phyloP scores from a whole-genome alignment of 2,797 vertebrate genomes.

The Zalophus californianus region DNA sequence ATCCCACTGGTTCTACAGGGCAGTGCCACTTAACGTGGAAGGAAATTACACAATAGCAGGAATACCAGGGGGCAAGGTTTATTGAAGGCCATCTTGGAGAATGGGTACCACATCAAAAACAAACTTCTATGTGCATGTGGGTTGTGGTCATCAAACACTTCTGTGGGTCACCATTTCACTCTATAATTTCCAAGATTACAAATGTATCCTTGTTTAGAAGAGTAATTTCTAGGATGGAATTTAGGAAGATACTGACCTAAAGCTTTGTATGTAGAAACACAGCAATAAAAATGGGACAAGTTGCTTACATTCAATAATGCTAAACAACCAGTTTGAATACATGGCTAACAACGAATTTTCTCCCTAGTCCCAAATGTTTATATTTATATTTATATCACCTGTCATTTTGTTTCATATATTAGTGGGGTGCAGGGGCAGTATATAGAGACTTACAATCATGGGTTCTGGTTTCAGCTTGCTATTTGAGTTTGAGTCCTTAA shows the following conservation, averaged over 20 bases:
- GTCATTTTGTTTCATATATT: background rate
- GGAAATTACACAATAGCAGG: background rate
- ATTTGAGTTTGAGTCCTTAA: background rate
- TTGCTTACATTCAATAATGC: background rate
- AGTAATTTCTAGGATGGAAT: background rate
- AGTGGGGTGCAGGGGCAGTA: accelerated
- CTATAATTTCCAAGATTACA: background rate
- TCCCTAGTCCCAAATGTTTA: background rate
- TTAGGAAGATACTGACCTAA: background rate
- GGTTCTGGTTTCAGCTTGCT: background rate
- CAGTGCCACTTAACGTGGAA: background rate
- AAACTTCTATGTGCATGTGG: background rate
- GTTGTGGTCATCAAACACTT: background rate
- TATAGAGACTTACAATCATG: background rate
- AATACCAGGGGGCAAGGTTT: background rate
- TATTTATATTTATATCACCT: background rate
- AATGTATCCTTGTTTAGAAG: background rate
- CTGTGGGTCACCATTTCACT: background rate
- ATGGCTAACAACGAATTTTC: background rate
- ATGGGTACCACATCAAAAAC: background rate
- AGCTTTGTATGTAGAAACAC: background rate
- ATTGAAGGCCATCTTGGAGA: background rate
- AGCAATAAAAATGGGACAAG: background rate
- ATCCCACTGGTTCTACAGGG: background rate
- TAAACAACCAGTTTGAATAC: background rate